Conservation (phyloP, 2,888 invertebrate species). For the Sinodicranocentrus sp. region DNA sequence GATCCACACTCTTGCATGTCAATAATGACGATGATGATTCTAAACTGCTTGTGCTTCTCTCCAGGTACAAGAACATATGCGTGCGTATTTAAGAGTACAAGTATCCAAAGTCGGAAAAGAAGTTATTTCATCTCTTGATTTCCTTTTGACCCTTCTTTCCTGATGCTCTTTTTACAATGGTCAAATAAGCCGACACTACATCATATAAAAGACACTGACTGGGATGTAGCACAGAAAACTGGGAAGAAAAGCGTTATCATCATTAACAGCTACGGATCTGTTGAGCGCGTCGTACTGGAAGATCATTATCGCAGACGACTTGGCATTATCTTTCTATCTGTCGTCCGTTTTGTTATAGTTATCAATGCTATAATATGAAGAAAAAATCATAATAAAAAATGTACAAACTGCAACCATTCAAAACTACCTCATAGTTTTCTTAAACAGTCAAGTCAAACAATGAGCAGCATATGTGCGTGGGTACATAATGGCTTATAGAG, state of each 20-base stretch:
- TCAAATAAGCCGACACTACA: background rate
- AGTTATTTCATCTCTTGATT: no score
- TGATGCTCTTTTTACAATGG: background rate
- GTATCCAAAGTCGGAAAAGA: background rate
- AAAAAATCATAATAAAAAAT: no score
- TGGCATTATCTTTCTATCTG: no score
- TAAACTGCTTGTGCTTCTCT: no score
- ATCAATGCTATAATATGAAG: background rate
- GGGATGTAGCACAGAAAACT: no score
- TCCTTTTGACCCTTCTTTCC: background rate
- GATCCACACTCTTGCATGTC: background rate
- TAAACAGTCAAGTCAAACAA: no score
- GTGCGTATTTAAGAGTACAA: no score
- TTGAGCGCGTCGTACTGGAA: background rate
- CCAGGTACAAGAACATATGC: no score
- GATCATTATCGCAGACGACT: background rate
- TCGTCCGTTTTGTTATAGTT: background rate
- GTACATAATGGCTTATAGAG: no score
- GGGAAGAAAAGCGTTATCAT: background rate
- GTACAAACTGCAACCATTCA: no score
- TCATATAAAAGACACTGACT: background rate
- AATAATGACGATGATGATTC: background rate
- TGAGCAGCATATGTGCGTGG: no score
- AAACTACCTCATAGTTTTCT: no score
- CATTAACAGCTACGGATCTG: background rate